These are phyloP conservation scores for Axea sp. DNA, from an alignment of 2,888 invertebrate species.

Conservation along the genomic window DNA sequence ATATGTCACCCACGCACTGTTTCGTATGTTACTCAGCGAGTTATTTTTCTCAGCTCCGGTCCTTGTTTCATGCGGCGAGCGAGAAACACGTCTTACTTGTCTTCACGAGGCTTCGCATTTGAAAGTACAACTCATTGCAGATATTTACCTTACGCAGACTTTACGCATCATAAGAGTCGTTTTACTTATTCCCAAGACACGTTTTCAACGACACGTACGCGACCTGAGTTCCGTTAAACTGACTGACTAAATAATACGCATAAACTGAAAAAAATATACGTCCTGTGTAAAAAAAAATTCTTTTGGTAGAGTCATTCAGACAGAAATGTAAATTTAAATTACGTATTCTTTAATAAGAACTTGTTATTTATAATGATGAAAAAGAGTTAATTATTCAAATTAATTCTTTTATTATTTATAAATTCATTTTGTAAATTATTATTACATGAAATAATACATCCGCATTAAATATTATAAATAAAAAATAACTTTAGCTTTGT, in stretches of 20 bases:
- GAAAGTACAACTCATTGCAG: slow-evolving; percentile 57
- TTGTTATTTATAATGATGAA: no score
- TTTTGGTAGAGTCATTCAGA: no score
- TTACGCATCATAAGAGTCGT: slow-evolving; percentile 43
- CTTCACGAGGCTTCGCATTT: slow-evolving; percentile 59
- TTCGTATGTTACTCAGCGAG: slow-evolving; percentile 43
- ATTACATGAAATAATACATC: no score
- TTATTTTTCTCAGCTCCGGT: slow-evolving; percentile 48
- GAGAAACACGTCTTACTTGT: slow-evolving; percentile 64
- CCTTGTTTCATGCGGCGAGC: slow-evolving; percentile 53
- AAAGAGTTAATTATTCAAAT: no score
- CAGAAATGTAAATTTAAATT: no score
- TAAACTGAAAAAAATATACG: slow-evolving; percentile 12
- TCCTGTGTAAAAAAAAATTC: slow-evolving; percentile 8
- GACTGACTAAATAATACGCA: slow-evolving; percentile 18
- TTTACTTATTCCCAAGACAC: slow-evolving; percentile 45
- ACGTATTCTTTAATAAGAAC: no score
- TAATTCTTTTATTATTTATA: no score
- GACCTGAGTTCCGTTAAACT: slow-evolving; percentile 56
- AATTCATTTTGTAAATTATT: no score
- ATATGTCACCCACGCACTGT: slow-evolving; percentile 55
- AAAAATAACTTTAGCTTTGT: no score
- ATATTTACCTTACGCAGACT: slow-evolving; percentile 56
- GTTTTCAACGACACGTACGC: slow-evolving; percentile 53
- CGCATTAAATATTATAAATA: no score